These are phyloP conservation scores for Celastrina argiolus DNA, from an alignment of 2,888 invertebrate genomes.

Conservation along the genomic window DNA sequence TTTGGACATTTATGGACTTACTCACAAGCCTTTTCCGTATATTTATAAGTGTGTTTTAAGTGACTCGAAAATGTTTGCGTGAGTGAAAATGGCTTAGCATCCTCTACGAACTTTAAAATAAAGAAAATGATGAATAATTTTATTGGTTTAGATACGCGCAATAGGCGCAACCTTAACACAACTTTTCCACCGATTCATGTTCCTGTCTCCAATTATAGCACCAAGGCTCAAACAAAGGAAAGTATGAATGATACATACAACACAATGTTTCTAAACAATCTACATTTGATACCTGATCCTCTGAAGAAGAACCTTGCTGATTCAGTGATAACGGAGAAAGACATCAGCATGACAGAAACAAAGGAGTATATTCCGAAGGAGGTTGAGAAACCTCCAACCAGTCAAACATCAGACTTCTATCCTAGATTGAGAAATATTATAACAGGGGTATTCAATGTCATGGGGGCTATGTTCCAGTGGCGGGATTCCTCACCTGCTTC, in stretches of 20 bases:
- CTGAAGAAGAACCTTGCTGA: constrained; percentile 65
- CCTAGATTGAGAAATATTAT: constrained; percentile 50
- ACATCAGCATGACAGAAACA: constrained; percentile 32
- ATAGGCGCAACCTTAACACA: constrained; percentile 46
- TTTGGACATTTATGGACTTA: constrained; percentile 48
- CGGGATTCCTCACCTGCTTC: constrained; percentile 44
- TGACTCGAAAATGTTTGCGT: constrained; percentile 44
- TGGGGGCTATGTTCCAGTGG: constrained; percentile 54
- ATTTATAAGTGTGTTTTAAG: constrained; percentile 43
- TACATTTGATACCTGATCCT: constrained; percentile 58
- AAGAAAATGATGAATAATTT: constrained; percentile 55
- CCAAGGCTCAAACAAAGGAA: constrained; percentile 44
- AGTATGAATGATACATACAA: constrained; percentile 52
- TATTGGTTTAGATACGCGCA: constrained; percentile 47
- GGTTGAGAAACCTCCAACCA: constrained; percentile 31
- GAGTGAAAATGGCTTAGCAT: constrained; percentile 53
- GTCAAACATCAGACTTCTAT: constrained; percentile 38
- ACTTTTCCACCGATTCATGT: constrained; percentile 47
- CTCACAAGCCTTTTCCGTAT: constrained; percentile 55
- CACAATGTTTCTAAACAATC: constrained; percentile 49
- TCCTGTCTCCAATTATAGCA: constrained; percentile 52
- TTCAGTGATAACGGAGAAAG: constrained; percentile 45
- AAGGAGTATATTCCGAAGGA: constrained; percentile 29
- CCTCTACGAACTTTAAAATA: constrained; percentile 42
- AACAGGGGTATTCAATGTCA: constrained; percentile 55